A percentile compares a stretch with the other conserved stretches of the same genome.
Conservation (phyloP, 2,113 vertebrate genomes). For the Saguinus imperator region DNA sequence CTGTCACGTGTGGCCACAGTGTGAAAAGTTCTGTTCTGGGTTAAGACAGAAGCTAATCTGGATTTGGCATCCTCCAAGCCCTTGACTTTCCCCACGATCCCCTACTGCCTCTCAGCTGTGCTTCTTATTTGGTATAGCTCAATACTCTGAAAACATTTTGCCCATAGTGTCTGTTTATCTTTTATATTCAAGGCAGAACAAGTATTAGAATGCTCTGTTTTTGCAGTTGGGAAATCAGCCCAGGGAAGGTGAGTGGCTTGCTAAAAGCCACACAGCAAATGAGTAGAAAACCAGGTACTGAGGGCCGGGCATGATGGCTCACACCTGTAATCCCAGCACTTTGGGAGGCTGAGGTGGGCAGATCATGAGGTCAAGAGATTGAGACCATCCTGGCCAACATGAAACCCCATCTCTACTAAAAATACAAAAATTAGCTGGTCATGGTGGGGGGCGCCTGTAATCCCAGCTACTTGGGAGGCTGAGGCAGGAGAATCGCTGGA, state of each 20-base stretch:
- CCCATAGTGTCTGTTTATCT: neutral
- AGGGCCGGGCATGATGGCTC: no score
- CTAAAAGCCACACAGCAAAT: neutral
- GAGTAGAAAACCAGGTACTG: neutral
- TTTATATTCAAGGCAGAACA: neutral
- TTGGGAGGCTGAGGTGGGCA: no score
- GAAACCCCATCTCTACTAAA: no score
- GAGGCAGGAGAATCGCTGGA: no score
- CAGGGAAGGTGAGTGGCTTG: neutral
- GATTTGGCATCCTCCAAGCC: neutral
- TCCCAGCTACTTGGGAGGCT: no score
- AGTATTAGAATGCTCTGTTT: neutral
- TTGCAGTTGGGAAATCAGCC: neutral
- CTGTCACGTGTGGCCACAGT: neutral
- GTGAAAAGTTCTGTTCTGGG: neutral
- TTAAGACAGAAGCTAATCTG: neutral
- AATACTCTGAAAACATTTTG: neutral
- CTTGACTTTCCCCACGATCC: neutral
- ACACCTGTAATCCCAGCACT: no score
- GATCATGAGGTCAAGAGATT: no score
- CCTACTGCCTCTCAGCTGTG: neutral
- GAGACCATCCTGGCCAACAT: no score
- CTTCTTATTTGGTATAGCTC: neutral
- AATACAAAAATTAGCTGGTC: no score
- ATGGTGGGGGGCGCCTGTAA: no score